Percentiles rank a stretch among this genome's conserved stretches.
These are phyloP conservation scores for Hypomecis atomaria DNA, from an alignment of 2,888 invertebrate genomes.

Conservation along the genomic window DNA sequence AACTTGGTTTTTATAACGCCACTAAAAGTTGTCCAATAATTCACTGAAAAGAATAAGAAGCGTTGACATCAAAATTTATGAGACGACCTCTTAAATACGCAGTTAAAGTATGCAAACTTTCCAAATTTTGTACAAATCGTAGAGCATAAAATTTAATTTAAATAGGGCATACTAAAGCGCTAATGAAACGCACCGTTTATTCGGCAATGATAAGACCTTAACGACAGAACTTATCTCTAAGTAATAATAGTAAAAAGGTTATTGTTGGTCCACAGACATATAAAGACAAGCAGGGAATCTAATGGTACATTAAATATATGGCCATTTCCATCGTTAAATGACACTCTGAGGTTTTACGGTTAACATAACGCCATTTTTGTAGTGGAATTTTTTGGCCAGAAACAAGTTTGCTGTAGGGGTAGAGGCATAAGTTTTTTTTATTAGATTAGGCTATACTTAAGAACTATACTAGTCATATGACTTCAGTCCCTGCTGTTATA, in stretches of 20 bases:
- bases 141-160: conserved; percentile 26
- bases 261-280: conserved; percentile 54
- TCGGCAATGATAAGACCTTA: conserved; percentile 50
- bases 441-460: no score
- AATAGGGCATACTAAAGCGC: conserved; percentile 28
- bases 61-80: conserved; percentile 11
- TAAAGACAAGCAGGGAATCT: conserved; percentile 61
- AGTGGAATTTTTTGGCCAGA: conserved; percentile 26
- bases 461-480: no score
- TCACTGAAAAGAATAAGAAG: conserved; percentile 2
- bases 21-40: background rate
- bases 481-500: no score
- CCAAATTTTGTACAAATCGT: conserved; percentile 26
- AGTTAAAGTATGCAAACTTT: conserved; percentile 14
- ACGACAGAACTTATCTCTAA: conserved; percentile 55
- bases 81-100: conserved; percentile 11
- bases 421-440: no score
- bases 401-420: background rate
- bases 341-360: conserved; percentile 61
- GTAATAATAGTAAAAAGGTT: conserved; percentile 67
- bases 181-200: conserved; percentile 50
- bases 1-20: background rate
- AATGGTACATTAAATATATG: conserved; percentile 73
- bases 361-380: conserved; percentile 47
- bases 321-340: conserved; percentile 63